Evolutionary conservation across 2,797 vertebrate genomes (phyloP), one percentile per base, ranked within the genome.

Genomic region (Sebastes diploproa): DNA sequence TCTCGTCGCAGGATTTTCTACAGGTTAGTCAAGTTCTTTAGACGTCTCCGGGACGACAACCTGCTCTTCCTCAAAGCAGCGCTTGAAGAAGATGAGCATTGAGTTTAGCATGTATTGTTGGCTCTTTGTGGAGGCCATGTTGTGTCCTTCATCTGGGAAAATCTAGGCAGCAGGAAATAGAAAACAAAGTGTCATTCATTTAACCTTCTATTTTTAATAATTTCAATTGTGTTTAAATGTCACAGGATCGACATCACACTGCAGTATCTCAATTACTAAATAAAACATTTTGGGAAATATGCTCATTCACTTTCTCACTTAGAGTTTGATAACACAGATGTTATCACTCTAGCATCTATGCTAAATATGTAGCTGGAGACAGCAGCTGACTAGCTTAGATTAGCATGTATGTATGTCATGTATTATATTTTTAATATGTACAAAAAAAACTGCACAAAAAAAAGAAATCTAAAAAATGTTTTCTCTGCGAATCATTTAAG

Each of bases 91-190:
- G 85, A 93, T 95, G 89, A 98, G 94, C 86, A 98, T 90, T 52
- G 97, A 97, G 92, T 91, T 96, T 72, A 97, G 95, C 94, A 98
- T 93, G 91, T 97, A 98, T 86, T 95, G 95, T 81, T 93, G 96
- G 92, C 96, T 97, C 83, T 90, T 96, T 82, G 94, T 87, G 0
- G 96, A 95, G 50, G 91, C 86, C 0, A 96, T 94, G 9, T 77
- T 18, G 92, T 99, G 97, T 81, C 96, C 97, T 95, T 99, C 98
- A 84, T 99, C 98, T 0, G 98, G 98, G 83, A 98, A 99, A 67
- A 99, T 97, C 98, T 99, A 75, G 2, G 32, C 34, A 80, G 22
- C 32, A 65, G 60, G 54, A 77, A 79, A 78, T 2, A 59, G 22
- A 63, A 75, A 58, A 71, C 3, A 65, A 23, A 38, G 0, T 7